These are phyloP conservation scores for Drosophila kepulauana DNA, from an alignment of 1,140 invertebrate genomes.

Conservation along the genomic window DNA sequence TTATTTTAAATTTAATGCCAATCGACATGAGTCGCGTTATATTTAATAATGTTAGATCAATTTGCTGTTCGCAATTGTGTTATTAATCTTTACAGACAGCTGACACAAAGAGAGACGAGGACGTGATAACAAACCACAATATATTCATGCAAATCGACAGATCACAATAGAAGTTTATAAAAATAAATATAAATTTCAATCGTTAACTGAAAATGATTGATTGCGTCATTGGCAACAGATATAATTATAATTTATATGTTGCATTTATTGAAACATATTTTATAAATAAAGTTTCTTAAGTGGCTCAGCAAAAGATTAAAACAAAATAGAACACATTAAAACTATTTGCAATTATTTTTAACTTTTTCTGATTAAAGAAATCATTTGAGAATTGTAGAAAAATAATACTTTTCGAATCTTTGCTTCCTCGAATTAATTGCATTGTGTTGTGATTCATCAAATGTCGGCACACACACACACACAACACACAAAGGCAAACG, in stretches of 20 bases:
- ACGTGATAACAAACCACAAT: constrained; percentile 40
- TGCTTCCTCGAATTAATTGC: constrained; percentile 28
- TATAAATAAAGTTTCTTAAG: too few relatives aligned
- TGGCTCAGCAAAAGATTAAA: background rate
- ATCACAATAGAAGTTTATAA: constrained; percentile 11
- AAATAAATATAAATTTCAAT: constrained; percentile 23
- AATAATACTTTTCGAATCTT: background rate
- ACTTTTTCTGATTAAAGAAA: background rate
- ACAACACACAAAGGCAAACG: constrained; percentile 12
- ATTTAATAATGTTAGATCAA: constrained; percentile 58
- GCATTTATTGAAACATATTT: background rate
- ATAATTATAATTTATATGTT: background rate
- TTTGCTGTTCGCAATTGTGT: constrained; percentile 54
- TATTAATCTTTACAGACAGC: constrained; percentile 70
- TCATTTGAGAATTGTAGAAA: constrained; percentile 3
- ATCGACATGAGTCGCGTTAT: constrained; percentile 49
- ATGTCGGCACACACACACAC: constrained; percentile 27
- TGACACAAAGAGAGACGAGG: constrained; percentile 62
- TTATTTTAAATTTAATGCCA: constrained; percentile 68
- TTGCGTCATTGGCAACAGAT: background rate
- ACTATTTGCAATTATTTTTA: background rate
- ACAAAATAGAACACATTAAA: background rate
- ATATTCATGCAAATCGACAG: constrained; percentile 49
- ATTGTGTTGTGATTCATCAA: constrained; percentile 30
- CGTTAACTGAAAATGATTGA: constrained; percentile 9